Evolutionary conservation across 2,888 invertebrate genomes (phyloP), one percentile per base, ranked within the genome.

Genomic region (Calliopum simillimum): DNA sequence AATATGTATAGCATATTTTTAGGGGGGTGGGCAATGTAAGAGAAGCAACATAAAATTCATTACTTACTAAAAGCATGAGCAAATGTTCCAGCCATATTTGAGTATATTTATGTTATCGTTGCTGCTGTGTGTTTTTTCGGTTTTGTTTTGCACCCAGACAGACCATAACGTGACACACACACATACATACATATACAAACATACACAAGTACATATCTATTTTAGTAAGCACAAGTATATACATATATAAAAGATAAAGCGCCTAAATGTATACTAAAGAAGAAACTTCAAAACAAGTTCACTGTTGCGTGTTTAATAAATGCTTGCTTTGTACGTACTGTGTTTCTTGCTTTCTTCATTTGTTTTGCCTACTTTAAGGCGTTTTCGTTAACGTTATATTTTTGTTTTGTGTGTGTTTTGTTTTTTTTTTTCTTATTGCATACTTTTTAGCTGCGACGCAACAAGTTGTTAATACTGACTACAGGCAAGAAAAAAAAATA

Each of bases 381-480:
- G 33, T 33, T 33, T 33, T 33, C 33, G 8, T 33, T 8, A 33
- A 16, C 6, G 58, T 33, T 13, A 12, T 16, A 16, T 49, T 49
- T n/a, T n/a, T n/a, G n/a, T n/a, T n/a, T n/a, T n/a, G n/a, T n/a
- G n/a, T n/a, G n/a, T n/a, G n/a, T n/a, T n/a, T 46, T 46, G 11
- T 12, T 46, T 46, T 46, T 46, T 19, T 16, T n/a, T 49, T 19
- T 13, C 6, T 16, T 47, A 4, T 47, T 49, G n/a, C n/a, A n/a
- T 19, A 19, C 49, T 16, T 19, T 49, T n/a, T 5, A 19, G 8
- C 49, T 49, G 49, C 19, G n/a, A 25, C 25, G 58, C 58, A 58
- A 58, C 58, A 58, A 58, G 58, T 58, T 58, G 58, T n/a, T 13
- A 58, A 58, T 25, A 58, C 6, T 13, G 25, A 21, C 58, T 58